Conservation (phyloP, 2,888 invertebrate genomes). For the Drosophila leonis region DNA sequence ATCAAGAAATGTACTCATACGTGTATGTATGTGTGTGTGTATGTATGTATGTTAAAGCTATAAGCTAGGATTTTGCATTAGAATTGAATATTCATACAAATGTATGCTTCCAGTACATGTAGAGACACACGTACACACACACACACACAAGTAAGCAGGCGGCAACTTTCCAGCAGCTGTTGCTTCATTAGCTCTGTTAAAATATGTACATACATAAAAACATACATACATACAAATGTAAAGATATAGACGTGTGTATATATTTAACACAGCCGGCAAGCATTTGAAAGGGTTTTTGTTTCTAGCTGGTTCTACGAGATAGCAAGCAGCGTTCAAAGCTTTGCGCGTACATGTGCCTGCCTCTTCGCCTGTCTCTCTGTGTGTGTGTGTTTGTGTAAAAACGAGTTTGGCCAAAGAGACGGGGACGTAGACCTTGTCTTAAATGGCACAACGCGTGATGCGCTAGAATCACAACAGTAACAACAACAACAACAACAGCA, state of each 20-base stretch:
- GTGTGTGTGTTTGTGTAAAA: slow-evolving; percentile 24
- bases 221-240: not conserved
- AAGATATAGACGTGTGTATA: not conserved
- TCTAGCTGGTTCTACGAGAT: slow-evolving; percentile 46
- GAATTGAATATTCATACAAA: not conserved
- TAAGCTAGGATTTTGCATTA: slow-evolving; percentile 14
- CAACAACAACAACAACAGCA: slow-evolving; percentile 11
- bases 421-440: slow-evolving; percentile 60
- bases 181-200: slow-evolving; percentile 24
- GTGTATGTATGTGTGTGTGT: not conserved
- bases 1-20: not conserved
- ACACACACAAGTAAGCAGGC: not conserved
- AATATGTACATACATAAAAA: slow-evolving; percentile 36
- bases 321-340: slow-evolving; percentile 20
- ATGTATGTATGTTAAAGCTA: not conserved
- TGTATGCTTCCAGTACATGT: not conserved
- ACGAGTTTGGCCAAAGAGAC: slow-evolving; percentile 55
- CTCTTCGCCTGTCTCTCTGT: not conserved
- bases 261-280: slow-evolving; percentile 34
- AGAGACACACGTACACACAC: not conserved
- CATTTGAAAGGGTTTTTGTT: slow-evolving; percentile 48
- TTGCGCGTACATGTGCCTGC: slow-evolving; percentile 1
- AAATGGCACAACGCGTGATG: slow-evolving; percentile 61
- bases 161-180: slow-evolving; percentile 27
- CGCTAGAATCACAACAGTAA: slow-evolving; percentile 40